Conservation (phyloP, 2,113 vertebrate genomes). For the Boulengerochromis microlepis region DNA sequence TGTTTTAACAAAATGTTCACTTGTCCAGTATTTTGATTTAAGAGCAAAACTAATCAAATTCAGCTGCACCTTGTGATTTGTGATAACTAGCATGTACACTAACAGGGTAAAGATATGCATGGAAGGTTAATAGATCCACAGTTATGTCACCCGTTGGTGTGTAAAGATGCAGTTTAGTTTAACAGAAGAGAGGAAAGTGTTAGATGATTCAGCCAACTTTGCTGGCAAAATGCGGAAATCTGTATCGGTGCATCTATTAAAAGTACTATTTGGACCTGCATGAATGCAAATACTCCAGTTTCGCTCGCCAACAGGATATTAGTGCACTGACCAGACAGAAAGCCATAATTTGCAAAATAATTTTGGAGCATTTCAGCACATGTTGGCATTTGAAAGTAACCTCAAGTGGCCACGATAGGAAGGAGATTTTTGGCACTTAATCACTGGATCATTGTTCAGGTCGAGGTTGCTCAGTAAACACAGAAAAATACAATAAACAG, state of each 20-base stretch:
- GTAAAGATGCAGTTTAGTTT: not conserved
- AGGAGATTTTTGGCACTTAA: not conserved
- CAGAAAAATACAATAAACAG: not conserved
- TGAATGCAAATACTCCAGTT: rapidly evolving
- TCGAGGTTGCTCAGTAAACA: not conserved
- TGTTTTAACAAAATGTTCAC: not conserved
- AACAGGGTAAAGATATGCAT: not conserved
- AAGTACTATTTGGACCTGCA: not conserved
- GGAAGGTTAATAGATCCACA: not conserved
- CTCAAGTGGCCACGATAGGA: not conserved
- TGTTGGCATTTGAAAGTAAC: not conserved
- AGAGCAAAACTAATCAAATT: not conserved
- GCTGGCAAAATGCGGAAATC: not conserved
- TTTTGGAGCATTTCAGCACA: not conserved
- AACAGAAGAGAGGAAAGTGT: not conserved
- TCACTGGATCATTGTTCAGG: not conserved
- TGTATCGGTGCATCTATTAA: rapidly evolving
- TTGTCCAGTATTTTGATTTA: not conserved
- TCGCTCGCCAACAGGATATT: not conserved
- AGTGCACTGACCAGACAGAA: not conserved
- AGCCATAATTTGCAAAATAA: rapidly evolving
- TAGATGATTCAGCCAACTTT: not conserved
- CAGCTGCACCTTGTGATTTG: not conserved
- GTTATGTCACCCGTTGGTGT: not conserved
- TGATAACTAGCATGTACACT: not conserved